phyloP scores from a whole-genome alignment of 2,797 vertebrate species.

The Hoplostethus atlanticus region DNA sequence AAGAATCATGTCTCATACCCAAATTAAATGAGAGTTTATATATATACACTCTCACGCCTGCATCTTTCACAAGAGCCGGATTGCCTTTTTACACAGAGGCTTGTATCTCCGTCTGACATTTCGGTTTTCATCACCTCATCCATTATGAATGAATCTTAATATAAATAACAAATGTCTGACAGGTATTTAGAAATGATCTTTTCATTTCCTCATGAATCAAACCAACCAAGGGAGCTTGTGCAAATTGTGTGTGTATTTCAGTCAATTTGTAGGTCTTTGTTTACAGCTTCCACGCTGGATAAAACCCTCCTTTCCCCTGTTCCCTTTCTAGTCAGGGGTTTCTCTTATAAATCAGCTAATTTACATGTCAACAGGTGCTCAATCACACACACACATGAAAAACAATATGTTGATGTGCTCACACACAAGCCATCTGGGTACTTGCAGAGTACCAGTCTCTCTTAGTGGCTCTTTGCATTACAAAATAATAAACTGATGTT shows the following conservation, averaged over 20 bases:
- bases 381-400: not conserved
- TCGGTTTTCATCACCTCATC: slow-evolving; percentile 76
- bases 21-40: slow-evolving; percentile 11
- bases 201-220: slow-evolving; percentile 53
- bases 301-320: not conserved
- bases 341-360: slow-evolving; percentile 20
- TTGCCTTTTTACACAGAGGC: slow-evolving; percentile 55
- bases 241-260: slow-evolving; percentile 26
- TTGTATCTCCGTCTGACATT: slow-evolving; percentile 71
- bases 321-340: slow-evolving; percentile 13
- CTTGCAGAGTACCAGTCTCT: slow-evolving; percentile 14
- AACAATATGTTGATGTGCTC: slow-evolving; percentile 8
- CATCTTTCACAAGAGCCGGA: slow-evolving; percentile 47
- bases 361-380: slow-evolving; percentile 27
- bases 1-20: slow-evolving; percentile 2
- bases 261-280: slow-evolving; percentile 1
- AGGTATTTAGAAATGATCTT: slow-evolving; percentile 68
- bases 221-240: slow-evolving; percentile 28
- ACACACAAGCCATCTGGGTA: slow-evolving; percentile 43
- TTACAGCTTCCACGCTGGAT: slow-evolving; percentile 1
- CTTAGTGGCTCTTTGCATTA: slow-evolving; percentile 44
- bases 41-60: slow-evolving; percentile 27
- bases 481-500: slow-evolving; percentile 42
- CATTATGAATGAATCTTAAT: slow-evolving; percentile 75
- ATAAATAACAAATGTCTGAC: slow-evolving; percentile 77